Evolutionary conservation across 2,888 invertebrate genomes (phyloP).

Genomic region (Temnothorax rugatulus): DNA sequence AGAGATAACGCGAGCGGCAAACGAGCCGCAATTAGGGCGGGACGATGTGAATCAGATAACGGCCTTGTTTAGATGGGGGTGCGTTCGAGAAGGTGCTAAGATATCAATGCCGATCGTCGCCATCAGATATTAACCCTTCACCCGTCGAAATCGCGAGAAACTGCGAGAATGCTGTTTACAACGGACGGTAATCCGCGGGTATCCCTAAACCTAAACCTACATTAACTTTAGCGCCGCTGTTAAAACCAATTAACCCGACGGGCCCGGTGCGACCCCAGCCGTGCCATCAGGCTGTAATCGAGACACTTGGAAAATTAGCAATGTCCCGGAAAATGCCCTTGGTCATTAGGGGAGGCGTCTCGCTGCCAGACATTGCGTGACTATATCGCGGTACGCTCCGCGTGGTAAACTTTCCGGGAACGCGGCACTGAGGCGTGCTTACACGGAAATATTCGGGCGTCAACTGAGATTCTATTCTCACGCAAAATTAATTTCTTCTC

Average conservation of each 20-base stretch:
- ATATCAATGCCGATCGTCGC: slow-evolving; percentile 19
- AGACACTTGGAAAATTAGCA: slow-evolving; percentile 71
- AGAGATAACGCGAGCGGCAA: slow-evolving; percentile 43
- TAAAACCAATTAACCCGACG: slow-evolving; percentile 75
- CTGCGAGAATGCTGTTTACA: slow-evolving; percentile 62
- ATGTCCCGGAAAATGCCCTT: slow-evolving; percentile 64
- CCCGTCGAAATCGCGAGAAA: slow-evolving; percentile 35
- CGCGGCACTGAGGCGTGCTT: neutral
- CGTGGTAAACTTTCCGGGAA: neutral
- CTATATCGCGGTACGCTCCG: neutral
- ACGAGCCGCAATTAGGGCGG: slow-evolving; percentile 64
- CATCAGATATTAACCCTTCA: slow-evolving; percentile 33
- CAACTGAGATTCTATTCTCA: neutral
- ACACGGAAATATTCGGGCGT: slow-evolving; percentile 35
- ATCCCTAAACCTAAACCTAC: slow-evolving; percentile 53
- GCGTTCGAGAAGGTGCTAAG: slow-evolving; percentile 28
- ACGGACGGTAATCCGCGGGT: slow-evolving; percentile 65
- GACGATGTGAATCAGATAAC: slow-evolving; percentile 54
- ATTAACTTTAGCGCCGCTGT: slow-evolving; percentile 66
- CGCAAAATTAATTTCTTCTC: neutral
- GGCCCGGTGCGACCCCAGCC: slow-evolving; percentile 52
- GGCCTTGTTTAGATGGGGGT: neutral
- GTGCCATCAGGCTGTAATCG: slow-evolving; percentile 66
- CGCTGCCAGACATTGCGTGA: slow-evolving; percentile 12
- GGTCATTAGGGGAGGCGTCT: slow-evolving; percentile 65